Conservation (phyloP, 2,888 invertebrate species). For the Tachina fera region DNA sequence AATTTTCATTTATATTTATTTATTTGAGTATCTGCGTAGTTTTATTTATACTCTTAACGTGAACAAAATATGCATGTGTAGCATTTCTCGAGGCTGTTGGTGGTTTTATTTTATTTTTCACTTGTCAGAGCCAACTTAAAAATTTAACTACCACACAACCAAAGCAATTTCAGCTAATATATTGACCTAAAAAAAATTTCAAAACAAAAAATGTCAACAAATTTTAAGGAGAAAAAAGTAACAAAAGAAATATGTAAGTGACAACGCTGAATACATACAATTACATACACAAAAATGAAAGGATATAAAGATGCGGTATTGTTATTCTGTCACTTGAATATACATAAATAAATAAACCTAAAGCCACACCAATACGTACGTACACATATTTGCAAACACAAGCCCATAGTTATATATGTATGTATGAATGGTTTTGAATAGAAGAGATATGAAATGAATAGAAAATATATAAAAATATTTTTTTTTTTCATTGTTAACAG, state of each 20-base stretch:
- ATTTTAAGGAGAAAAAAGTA: background rate
- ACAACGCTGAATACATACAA: background rate
- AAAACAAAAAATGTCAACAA: slow-evolving; percentile 21
- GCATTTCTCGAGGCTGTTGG: background rate
- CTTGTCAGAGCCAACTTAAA: slow-evolving; percentile 18
- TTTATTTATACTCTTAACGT: background rate
- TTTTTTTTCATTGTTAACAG: background rate
- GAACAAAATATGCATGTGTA: background rate
- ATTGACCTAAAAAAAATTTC: slow-evolving; percentile 46
- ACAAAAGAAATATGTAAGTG: background rate
- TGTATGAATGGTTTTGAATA: background rate
- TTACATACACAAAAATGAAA: background rate
- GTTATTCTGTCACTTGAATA: slow-evolving; percentile 33
- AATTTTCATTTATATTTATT: background rate
- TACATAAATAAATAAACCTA: slow-evolving; percentile 25
- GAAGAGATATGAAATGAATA: background rate
- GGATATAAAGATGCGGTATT: slow-evolving; percentile 21
- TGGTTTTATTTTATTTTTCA: background rate
- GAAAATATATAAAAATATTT: background rate
- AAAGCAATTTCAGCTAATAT: slow-evolving; percentile 18
- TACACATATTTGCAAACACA: too few relatives aligned
- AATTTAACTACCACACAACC: slow-evolving; percentile 12
- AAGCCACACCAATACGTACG: background rate
- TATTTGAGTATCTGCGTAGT: background rate
- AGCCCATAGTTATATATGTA: too few relatives aligned